phyloP scores from a whole-genome alignment of 1,140 invertebrate genomes.

The Caligus rogercresseyi region DNA sequence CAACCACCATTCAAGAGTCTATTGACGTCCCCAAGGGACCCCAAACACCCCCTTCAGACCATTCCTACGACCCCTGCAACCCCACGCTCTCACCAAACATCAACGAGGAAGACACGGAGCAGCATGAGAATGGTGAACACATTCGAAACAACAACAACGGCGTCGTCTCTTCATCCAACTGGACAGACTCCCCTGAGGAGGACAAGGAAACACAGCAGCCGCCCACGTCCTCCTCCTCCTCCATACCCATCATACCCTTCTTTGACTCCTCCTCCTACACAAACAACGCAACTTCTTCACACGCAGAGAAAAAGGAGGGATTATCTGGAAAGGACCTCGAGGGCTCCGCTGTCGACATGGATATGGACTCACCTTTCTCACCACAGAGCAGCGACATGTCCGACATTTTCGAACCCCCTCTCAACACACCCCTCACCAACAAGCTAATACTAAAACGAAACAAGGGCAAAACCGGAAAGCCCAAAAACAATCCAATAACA shows the following conservation, averaged over 20 bases:
- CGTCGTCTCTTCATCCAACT: neutral
- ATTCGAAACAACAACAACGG: neutral
- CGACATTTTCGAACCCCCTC: conserved; percentile 18
- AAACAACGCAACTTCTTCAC: neutral
- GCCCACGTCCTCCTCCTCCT: neutral
- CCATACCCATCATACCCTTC: conserved; percentile 3
- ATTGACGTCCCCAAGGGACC: conserved; percentile 3
- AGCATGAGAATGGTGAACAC: neutral
- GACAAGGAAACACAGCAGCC: neutral
- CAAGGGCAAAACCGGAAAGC: neutral
- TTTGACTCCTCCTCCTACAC: neutral
- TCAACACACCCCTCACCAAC: neutral
- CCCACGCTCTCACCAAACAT: conserved; percentile 1
- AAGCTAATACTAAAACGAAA: conserved; percentile 2
- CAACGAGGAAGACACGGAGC: neutral
- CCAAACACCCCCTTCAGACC: conserved; percentile 7
- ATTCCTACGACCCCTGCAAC: conserved; percentile 16
- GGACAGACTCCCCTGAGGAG: neutral
- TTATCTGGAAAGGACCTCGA: neutral
- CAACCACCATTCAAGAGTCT: neutral
- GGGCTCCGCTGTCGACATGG: conserved; percentile 13
- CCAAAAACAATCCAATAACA: neutral
- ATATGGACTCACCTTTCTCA: conserved; percentile 18
- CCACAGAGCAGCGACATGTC: conserved; percentile 16
- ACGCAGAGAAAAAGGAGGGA: neutral